These are phyloP conservation scores for Chironex yamaguchii DNA, from an alignment of 30 jellyfish, hydroid and myxozoan species.

Conservation along the genomic window DNA sequence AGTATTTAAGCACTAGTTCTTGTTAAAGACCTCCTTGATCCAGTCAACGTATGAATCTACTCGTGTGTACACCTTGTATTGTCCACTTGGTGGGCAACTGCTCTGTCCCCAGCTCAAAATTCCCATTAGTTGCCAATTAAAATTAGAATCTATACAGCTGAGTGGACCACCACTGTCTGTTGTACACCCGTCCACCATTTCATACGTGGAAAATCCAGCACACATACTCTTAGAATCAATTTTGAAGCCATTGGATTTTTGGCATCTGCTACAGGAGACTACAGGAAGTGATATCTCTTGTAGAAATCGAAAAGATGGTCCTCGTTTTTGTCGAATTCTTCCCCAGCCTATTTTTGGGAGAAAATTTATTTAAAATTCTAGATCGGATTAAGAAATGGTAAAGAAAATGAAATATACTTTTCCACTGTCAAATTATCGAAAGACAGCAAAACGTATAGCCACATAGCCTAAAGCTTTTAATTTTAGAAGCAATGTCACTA, in stretches of 20 bases:
- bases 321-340: neutral
- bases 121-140: neutral
- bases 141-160: neutral
- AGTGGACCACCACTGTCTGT: neutral
- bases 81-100: neutral
- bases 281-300: neutral
- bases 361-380: no score
- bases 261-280: neutral
- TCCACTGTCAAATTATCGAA: no score
- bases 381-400: no score
- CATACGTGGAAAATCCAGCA: neutral
- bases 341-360: no score
- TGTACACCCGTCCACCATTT: neutral
- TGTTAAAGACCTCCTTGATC: no score
- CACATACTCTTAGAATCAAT: neutral
- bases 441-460: no score
- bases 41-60: neutral
- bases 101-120: neutral
- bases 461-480: no score
- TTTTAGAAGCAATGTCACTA: no score
- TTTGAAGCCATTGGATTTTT: neutral
- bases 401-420: no score
- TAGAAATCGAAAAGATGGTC: neutral
- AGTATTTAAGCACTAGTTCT: no score
- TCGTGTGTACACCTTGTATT: neutral